These are phyloP conservation scores for Amblyjoppa proteus DNA, from an alignment of 2,888 invertebrate species.

Conservation along the genomic window DNA sequence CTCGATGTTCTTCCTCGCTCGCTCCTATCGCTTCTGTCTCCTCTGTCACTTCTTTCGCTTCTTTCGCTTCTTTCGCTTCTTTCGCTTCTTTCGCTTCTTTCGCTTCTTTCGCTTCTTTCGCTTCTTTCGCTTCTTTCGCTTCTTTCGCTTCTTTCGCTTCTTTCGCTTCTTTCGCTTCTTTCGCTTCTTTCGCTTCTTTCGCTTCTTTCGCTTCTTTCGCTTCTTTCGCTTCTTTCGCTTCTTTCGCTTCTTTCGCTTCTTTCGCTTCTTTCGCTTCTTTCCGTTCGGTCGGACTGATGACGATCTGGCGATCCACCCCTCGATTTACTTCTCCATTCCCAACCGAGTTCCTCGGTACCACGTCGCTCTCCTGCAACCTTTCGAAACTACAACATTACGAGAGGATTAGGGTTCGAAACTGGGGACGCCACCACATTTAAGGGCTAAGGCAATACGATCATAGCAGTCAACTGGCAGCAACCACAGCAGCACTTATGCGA, in stretches of 20 bases:
- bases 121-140: conserved; percentile 69
- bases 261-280: conserved; percentile 79
- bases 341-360: conserved; percentile 82
- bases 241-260: conserved; percentile 71
- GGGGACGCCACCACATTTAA: conserved; percentile 80
- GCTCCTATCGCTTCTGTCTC: conserved; percentile 66
- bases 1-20: conserved; percentile 79
- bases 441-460: conserved; percentile 73
- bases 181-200: conserved; percentile 59
- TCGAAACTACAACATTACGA: conserved; percentile 85
- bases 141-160: conserved; percentile 71
- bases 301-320: conserved; percentile 83
- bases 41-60: conserved; percentile 73
- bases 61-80: conserved; percentile 73
- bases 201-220: conserved; percentile 71
- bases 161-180: conserved; percentile 72
- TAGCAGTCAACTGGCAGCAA: conserved; percentile 68
- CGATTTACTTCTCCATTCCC: conserved; percentile 84
- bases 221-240: conserved; percentile 69
- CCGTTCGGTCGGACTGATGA: conserved; percentile 86
- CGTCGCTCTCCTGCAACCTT: conserved; percentile 85
- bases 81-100: conserved; percentile 63
- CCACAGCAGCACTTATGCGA: conserved; percentile 57
- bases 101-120: conserved; percentile 73
- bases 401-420: conserved; percentile 79